These are phyloP conservation scores for Sebastes hubbsi DNA, from an alignment of 2,797 vertebrate genomes.

Conservation along the genomic window DNA sequence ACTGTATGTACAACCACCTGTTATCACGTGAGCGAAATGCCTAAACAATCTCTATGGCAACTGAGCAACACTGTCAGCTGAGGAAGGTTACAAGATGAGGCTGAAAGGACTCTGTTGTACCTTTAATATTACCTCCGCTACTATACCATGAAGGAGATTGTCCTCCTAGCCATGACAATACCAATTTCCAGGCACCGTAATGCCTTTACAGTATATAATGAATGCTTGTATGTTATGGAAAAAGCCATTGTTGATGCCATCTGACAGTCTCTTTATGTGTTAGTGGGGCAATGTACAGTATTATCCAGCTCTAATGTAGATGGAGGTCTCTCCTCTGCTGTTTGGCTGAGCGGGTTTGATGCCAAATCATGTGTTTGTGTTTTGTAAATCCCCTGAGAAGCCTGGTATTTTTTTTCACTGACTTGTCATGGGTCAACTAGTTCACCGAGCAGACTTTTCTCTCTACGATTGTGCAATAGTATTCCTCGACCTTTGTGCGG, in stretches of 20 bases:
- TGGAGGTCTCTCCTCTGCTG: conserved; percentile 11
- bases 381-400: conserved; percentile 55
- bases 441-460: conserved; percentile 41
- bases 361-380: conserved; percentile 61
- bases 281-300: background rate
- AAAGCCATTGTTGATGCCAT: background rate
- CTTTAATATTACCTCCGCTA: background rate
- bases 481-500: conserved; percentile 39
- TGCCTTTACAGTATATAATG: background rate
- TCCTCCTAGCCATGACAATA: background rate
- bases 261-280: background rate
- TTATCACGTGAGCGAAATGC: background rate
- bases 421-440: conserved; percentile 45
- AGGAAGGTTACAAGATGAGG: background rate
- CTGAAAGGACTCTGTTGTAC: background rate
- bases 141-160: background rate
- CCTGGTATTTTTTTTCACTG: conserved; percentile 16
- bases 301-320: conserved; percentile 9
- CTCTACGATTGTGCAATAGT: conserved; percentile 11
- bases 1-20: background rate
- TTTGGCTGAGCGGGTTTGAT: conserved; percentile 28
- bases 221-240: background rate
- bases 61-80: background rate
- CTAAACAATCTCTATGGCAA: background rate
- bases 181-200: background rate